Evolutionary conservation across 2,797 vertebrate species (phyloP), one percentile per base, ranked within the genome.

Genomic region (Argya squamiceps): DNA sequence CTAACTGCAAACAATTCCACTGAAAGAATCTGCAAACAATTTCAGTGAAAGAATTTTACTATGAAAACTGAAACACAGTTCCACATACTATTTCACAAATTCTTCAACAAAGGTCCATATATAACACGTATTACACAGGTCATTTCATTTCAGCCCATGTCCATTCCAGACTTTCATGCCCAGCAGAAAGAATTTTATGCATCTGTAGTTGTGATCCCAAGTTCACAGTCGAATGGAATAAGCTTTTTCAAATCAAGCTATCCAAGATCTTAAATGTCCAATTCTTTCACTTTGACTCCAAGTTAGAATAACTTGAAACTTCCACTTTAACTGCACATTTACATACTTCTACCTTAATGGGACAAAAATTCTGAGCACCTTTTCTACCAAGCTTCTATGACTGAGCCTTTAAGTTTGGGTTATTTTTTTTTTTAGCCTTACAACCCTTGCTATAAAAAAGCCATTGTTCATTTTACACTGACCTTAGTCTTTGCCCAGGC

Each of bases 381-480:
- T 81, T 86, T 63, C 37, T 63, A 56, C 34, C 0, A 0, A 71
- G 29, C 21, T 76, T 73, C 32, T 50, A n/a, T 1, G 5, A 93
- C 37, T 69, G 83, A 73, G 30, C 56, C 84, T 81, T 92, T 84
- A 88, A 83, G 30, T 41, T 67, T 8, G 15, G 8, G 4, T 6
- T 17, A 5, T 0, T 5, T 36, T 60, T 32, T 22, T 71, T 84
- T 82, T 50, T 8, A 76, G 56, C 39, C 39, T 78, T 79, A 52
- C 19, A 76, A 73, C 59, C 20, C 69, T 58, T 50, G 47, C 29
- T 79, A 86, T 78, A 76, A 89, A 84, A 96, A 68, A 62, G 29
- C 29, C 59, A 76, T 60, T 96, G 88, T 84, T 96, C 83, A 4
- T 84, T 84, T 92, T 88, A 90, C 77, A 79, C 56, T 74, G 83